Evolutionary conservation across 1,140 invertebrate species (phyloP).

Genomic region (Philopotamus ludificatus): DNA sequence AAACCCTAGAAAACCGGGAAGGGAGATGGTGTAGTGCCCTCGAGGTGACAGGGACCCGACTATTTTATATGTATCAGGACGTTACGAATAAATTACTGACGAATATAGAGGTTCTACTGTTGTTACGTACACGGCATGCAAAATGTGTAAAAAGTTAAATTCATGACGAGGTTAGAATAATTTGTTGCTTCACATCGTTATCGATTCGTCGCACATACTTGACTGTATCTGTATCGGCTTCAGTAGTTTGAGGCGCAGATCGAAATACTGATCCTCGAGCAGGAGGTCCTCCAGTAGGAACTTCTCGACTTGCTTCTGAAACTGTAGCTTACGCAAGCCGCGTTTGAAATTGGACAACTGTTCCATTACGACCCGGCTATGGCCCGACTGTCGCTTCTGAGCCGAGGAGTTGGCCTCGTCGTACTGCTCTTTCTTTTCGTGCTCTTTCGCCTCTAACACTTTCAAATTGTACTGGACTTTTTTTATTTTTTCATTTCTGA

Average conservation of each 20-base stretch:
- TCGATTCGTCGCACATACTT: too few relatives aligned
- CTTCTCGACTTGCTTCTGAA: slow-evolving; percentile 14
- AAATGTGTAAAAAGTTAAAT: too few relatives aligned
- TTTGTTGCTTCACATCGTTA: too few relatives aligned
- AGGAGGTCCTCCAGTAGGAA: slow-evolving; percentile 17
- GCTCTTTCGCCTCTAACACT: slow-evolving; percentile 15
- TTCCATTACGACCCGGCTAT: background rate
- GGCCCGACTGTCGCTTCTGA: slow-evolving; percentile 3
- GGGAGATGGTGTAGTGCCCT: too few relatives aligned
- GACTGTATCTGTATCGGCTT: slow-evolving; percentile 8
- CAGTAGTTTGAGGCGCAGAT: slow-evolving; percentile 12
- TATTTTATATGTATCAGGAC: too few relatives aligned
- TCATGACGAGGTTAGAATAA: too few relatives aligned
- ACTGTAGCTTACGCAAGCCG: slow-evolving; percentile 10
- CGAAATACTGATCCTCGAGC: slow-evolving; percentile 23
- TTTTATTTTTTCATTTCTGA: slow-evolving; percentile 22
- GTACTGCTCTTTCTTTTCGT: slow-evolving; percentile 11
- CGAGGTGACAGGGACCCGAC: too few relatives aligned
- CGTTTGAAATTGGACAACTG: slow-evolving; percentile 9
- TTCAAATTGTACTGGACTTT: slow-evolving; percentile 19
- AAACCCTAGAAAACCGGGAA: too few relatives aligned
- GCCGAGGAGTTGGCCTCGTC: slow-evolving; percentile 1
- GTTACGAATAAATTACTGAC: too few relatives aligned
- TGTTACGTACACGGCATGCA: too few relatives aligned
- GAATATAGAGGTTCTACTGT: too few relatives aligned